phyloP scores from a whole-genome alignment of 2,888 invertebrate species.

The Leucozona laternaria region DNA sequence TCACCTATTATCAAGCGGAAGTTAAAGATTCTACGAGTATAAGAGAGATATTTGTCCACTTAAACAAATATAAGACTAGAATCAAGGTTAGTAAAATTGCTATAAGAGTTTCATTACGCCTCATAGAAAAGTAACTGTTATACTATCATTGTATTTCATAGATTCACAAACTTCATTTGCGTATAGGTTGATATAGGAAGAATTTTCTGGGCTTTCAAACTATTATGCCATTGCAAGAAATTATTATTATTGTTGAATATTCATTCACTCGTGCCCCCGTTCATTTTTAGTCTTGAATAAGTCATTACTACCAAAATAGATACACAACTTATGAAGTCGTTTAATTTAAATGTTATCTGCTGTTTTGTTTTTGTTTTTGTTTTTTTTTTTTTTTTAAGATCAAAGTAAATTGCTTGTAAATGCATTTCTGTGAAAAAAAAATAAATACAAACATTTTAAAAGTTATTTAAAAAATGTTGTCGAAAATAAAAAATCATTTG shows the following conservation, averaged over 20 bases:
- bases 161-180: not conserved
- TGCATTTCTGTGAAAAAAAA: constrained; percentile 1
- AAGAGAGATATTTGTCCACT: not conserved
- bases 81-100: constrained; percentile 47
- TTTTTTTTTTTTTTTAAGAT: not conserved
- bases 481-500: not conserved
- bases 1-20: constrained; percentile 32
- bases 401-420: constrained; percentile 11
- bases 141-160: not conserved
- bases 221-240: not conserved
- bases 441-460: too few relatives aligned
- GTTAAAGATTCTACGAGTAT: not conserved
- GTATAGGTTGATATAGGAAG: constrained; percentile 6
- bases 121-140: not conserved
- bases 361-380: not conserved
- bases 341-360: not conserved
- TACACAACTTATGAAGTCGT: not conserved
- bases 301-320: constrained; percentile 11
- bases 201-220: not conserved
- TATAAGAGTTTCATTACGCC: not conserved
- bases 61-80: constrained; percentile 7
- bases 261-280: not conserved
- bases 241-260: not conserved
- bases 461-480: not conserved
- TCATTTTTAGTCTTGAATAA: not conserved